Conservation (phyloP, 2,797 vertebrate species). For the Macropodus opercularis region DNA sequence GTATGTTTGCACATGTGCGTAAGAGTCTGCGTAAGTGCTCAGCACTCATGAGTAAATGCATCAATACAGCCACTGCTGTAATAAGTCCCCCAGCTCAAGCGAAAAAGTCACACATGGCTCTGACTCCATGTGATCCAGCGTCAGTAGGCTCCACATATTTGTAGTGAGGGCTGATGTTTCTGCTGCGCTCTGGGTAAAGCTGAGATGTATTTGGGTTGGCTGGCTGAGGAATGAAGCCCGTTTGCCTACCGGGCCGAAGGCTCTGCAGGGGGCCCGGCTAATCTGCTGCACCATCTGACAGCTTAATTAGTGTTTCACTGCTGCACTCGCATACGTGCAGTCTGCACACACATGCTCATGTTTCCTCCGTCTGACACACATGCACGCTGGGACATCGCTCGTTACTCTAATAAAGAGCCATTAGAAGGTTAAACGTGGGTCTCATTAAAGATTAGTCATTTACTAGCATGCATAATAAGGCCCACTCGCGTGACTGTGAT, state of each 20-base stretch:
- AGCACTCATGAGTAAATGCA: neutral
- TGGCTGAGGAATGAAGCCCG: conserved; percentile 73
- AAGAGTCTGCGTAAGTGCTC: conserved; percentile 1
- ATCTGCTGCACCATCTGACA: conserved; percentile 78
- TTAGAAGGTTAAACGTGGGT: conserved; percentile 80
- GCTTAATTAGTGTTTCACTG: conserved; percentile 78
- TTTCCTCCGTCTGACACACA: conserved; percentile 31
- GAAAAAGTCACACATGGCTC: conserved; percentile 41
- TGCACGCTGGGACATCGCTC: conserved; percentile 66
- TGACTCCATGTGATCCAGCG: conserved; percentile 55
- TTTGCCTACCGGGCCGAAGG: conserved; percentile 72
- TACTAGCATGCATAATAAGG: conserved; percentile 73
- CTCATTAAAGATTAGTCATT: conserved; percentile 81
- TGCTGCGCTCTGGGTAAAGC: conserved; percentile 45
- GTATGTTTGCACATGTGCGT: neutral
- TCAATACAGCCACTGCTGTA: conserved; percentile 19
- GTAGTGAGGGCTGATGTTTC: conserved; percentile 53
- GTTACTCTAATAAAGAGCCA: conserved; percentile 79
- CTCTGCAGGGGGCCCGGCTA: conserved; percentile 73
- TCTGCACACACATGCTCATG: conserved; percentile 41
- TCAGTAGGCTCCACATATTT: conserved; percentile 55
- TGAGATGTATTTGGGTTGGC: conserved; percentile 76
- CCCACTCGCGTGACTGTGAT: conserved; percentile 72
- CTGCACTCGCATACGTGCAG: conserved; percentile 57
- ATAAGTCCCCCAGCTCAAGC: conserved; percentile 1